Evolutionary conservation across 2,888 invertebrate species (phyloP), one percentile per base, ranked within the genome.

Genomic region (Pandemis corylana): DNA sequence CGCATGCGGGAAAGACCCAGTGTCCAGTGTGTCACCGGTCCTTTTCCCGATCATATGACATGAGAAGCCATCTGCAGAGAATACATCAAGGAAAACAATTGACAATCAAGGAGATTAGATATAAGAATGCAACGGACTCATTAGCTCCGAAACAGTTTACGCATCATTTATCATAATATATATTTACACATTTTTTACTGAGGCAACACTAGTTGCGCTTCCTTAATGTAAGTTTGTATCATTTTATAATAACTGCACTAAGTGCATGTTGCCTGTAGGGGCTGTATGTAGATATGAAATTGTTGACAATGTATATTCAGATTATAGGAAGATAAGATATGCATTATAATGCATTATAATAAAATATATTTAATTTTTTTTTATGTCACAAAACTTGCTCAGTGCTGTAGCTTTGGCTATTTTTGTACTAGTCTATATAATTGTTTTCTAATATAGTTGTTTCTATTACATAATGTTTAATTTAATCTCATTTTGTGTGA

Each of bases 1-100:
- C 95, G 64, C 96, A 96, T 80, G 95, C 95, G 69, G 96, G 96
- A 42, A 95, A 96, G 86, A 96, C 96, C 36, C 95, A 95, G 81
- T 96, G 96, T 80, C 96, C 96, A 10, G 95, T 96, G 69, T 96
- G 96, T 80, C 95, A 94, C 78, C 91, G 95, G 78, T 95, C 95
- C 76, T 96, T 96, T 84, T 96, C 95, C 79, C 89, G 96, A 76
- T 95, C 95, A 77, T 96, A 96, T 82, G 95, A 96, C 79, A 96
- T 96, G 96, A 90, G 95, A 78, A 95, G 95, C 80, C 96, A 96
- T 79, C 85, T 96, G 56, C 93, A 95, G 85, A 92, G 95, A 85
- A 95, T 95, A 88, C 96, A 96, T 83, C 95, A 95, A 85, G 95
- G 94, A 41, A 94, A 94, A 83, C 94, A 94, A 78, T 83, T 94